phyloP scores from a whole-genome alignment of 2,113 vertebrate genomes.

The Pycnonotus jocosus region DNA sequence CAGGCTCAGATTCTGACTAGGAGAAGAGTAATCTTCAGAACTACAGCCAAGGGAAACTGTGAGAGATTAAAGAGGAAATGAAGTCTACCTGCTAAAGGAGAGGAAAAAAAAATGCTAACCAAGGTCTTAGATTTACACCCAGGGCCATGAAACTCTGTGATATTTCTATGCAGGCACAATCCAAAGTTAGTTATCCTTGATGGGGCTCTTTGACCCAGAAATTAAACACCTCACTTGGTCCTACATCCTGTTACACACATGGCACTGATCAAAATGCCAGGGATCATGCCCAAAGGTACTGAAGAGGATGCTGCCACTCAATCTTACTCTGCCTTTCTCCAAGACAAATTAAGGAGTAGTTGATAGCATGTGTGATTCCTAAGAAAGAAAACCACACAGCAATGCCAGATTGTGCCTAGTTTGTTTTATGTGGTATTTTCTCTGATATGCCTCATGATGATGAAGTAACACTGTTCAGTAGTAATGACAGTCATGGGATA shows the following conservation, averaged over 20 bases:
- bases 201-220: background rate
- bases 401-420: background rate
- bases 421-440: background rate
- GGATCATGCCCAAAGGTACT: background rate
- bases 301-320: background rate
- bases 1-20: constrained; percentile 15
- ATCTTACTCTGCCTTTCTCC: background rate
- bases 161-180: background rate
- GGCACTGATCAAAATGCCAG: background rate
- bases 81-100: background rate
- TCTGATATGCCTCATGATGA: background rate
- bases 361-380: background rate
- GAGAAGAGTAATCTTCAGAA: constrained; percentile 8
- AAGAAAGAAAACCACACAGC: background rate
- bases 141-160: background rate
- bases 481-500: background rate
- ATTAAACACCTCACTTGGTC: background rate
- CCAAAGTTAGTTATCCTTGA: background rate
- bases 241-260: background rate
- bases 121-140: background rate
- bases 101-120: background rate
- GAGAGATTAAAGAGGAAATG: background rate
- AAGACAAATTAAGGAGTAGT: background rate
- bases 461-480: background rate
- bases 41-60: background rate